A percentile compares a stretch with the other conserved stretches of the same genome.
phyloP scores from a whole-genome alignment of 1,140 invertebrate genomes.

The Drosophila sp. region DNA sequence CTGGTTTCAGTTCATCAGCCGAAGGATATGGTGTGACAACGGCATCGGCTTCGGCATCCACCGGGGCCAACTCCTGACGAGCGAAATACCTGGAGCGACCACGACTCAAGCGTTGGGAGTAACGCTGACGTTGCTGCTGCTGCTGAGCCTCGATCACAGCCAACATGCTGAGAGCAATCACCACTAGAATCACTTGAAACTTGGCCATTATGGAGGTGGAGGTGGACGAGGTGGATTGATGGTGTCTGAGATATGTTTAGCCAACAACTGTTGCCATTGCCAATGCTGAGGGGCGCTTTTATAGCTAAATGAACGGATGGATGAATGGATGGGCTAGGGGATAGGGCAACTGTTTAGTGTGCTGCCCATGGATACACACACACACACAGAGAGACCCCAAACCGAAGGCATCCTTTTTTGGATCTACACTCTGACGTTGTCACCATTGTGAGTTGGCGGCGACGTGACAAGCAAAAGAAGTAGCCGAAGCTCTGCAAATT shows the following conservation, averaged over 20 bases:
- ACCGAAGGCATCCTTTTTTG: conserved; percentile 70
- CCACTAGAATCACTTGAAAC: conserved; percentile 53
- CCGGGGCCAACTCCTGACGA: conserved; percentile 66
- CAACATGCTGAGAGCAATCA: conserved; percentile 43
- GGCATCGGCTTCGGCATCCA: conserved; percentile 53
- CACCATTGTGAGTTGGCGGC: conserved; percentile 37
- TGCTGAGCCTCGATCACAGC: conserved; percentile 42
- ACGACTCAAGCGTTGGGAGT: conserved; percentile 56
- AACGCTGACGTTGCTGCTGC: conserved; percentile 41
- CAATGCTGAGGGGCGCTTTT: conserved; percentile 45
- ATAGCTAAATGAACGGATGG: conserved; percentile 50
- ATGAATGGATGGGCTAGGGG: neutral
- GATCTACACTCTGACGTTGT: conserved; percentile 62
- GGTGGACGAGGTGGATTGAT: conserved; percentile 4
- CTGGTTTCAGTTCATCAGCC: conserved; percentile 74
- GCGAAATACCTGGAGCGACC: conserved; percentile 65
- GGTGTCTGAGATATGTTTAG: conserved; percentile 40
- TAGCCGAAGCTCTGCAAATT: conserved; percentile 62
- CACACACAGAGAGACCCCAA: conserved; percentile 2
- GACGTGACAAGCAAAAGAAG: conserved; percentile 69
- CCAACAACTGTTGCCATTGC: conserved; percentile 60
- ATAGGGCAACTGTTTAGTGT: conserved; percentile 61
- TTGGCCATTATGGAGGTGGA: conserved; percentile 57
- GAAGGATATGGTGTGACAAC: conserved; percentile 76
- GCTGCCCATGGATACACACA: conserved; percentile 41